A percentile compares a stretch with the other conserved stretches of the same genome.
These are phyloP conservation scores for Chelon auratus DNA, from an alignment of 2,797 vertebrate species.

Conservation along the genomic window DNA sequence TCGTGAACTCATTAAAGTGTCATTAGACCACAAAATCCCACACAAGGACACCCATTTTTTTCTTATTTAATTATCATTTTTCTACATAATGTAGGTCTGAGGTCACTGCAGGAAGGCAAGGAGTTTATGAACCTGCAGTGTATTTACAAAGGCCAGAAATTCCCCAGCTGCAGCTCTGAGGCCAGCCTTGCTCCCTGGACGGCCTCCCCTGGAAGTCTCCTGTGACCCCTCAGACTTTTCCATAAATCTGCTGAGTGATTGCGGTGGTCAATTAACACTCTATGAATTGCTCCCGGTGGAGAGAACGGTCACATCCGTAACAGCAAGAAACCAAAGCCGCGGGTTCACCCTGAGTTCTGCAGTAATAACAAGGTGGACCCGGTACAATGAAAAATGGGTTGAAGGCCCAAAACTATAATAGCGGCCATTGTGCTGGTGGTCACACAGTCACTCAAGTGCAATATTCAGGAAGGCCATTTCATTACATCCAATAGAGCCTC, in stretches of 20 bases:
- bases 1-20: slow-evolving; percentile 10
- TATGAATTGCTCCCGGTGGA: slow-evolving; percentile 74
- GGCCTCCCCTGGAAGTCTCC: slow-evolving; percentile 69
- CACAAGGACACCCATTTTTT: slow-evolving; percentile 25
- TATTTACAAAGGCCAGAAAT: slow-evolving; percentile 60
- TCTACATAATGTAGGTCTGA: slow-evolving; percentile 41
- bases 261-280: slow-evolving; percentile 82
- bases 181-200: slow-evolving; percentile 57
- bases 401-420: slow-evolving; percentile 90
- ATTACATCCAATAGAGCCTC: slow-evolving; percentile 95
- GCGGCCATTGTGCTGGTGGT: slow-evolving; percentile 91
- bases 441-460: slow-evolving; percentile 88
- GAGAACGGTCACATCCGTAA: slow-evolving; percentile 73
- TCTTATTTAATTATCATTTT: slow-evolving; percentile 37
- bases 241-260: slow-evolving; percentile 80
- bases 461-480: slow-evolving; percentile 95
- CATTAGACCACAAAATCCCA: slow-evolving; percentile 5
- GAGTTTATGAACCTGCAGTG: slow-evolving; percentile 61
- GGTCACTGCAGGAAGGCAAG: slow-evolving; percentile 37
- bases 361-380: slow-evolving; percentile 83
- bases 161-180: slow-evolving; percentile 46
- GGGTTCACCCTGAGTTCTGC: slow-evolving; percentile 76
- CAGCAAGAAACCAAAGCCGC: slow-evolving; percentile 72
- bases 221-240: slow-evolving; percentile 72
- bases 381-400: slow-evolving; percentile 90